Conservation (phyloP, 1,140 invertebrate species). For the Achroia grisella region DNA sequence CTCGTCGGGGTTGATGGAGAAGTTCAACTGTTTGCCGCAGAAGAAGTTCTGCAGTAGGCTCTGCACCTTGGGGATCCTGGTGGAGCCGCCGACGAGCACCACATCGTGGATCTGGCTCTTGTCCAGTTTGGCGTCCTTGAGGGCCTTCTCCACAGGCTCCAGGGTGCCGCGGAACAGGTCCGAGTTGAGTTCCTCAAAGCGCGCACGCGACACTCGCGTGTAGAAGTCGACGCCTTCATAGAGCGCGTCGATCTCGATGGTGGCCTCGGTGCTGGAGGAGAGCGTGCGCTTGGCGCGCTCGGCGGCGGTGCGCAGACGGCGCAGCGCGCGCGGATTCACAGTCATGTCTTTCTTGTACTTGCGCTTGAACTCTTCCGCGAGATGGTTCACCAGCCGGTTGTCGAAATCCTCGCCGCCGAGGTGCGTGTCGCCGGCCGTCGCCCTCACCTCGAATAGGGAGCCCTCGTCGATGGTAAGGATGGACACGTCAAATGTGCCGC, state of each 20-base stretch:
- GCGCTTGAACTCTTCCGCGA: conserved; percentile 56
- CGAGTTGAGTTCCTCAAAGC: conserved; percentile 56
- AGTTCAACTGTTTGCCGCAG: conserved; percentile 48
- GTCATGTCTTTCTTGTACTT: conserved; percentile 61
- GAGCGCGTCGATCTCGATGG: conserved; percentile 59
- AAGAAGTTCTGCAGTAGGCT: conserved; percentile 56
- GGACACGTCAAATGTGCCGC: conserved; percentile 84
- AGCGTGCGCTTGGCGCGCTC: conserved; percentile 68
- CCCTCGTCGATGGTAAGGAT: conserved; percentile 82
- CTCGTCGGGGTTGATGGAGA: conserved; percentile 64
- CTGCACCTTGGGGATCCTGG: conserved; percentile 73
- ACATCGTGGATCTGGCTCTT: conserved; percentile 78
- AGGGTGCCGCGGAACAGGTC: conserved; percentile 65
- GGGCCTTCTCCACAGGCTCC: conserved; percentile 70
- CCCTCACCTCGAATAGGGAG: conserved; percentile 78
- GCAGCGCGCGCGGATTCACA: conserved; percentile 48
- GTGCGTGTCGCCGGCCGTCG: conserved; percentile 74
- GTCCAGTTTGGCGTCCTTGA: conserved; percentile 78
- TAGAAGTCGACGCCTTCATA: conserved; percentile 55
- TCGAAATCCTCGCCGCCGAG: conserved; percentile 84
- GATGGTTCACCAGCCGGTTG: conserved; percentile 80
- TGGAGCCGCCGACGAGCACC: conserved; percentile 81
- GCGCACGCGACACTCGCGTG: conserved; percentile 44
- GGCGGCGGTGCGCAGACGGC: conserved; percentile 76
- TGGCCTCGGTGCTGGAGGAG: conserved; percentile 58